Conservation (phyloP, 2,797 vertebrate genomes). For the Trematomus bernacchii region DNA sequence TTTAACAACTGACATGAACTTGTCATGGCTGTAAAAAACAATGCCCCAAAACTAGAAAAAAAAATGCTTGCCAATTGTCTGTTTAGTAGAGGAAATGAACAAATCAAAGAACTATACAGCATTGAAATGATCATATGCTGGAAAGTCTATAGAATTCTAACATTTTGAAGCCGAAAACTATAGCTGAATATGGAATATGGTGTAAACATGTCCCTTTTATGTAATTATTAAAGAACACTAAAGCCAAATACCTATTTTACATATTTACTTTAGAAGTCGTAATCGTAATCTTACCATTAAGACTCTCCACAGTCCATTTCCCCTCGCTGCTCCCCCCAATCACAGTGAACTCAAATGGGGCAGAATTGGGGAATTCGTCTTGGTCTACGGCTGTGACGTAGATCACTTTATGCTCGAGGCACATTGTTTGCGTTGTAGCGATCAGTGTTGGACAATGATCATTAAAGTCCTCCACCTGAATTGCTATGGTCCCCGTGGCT, state of each 20-base stretch:
- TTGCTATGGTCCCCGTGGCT: conserved; percentile 90
- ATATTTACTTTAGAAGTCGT: too few species aligned
- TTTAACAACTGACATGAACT: background rate
- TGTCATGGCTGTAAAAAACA: background rate
- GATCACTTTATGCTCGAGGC: conserved; percentile 76
- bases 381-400: conserved; percentile 87
- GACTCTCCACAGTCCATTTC: conserved; percentile 85
- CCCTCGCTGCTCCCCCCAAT: conserved; percentile 68
- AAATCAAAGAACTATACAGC: background rate
- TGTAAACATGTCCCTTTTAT: background rate
- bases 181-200: background rate
- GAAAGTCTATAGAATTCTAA: background rate
- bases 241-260: background rate
- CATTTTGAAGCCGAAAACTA: background rate
- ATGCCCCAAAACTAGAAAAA: background rate
- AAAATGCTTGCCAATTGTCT: background rate
- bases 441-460: conserved; percentile 91
- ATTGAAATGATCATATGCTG: background rate
- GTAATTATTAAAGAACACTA: background rate
- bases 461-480: conserved; percentile 90
- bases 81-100: background rate
- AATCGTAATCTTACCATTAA: conserved; percentile 84
- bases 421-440: conserved; percentile 79
- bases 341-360: conserved; percentile 88
- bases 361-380: conserved; percentile 86